Percentiles rank a stretch among this genome's conserved stretches.
Conservation (phyloP, 2,888 invertebrate genomes). For the Drosophila eohydei region DNA sequence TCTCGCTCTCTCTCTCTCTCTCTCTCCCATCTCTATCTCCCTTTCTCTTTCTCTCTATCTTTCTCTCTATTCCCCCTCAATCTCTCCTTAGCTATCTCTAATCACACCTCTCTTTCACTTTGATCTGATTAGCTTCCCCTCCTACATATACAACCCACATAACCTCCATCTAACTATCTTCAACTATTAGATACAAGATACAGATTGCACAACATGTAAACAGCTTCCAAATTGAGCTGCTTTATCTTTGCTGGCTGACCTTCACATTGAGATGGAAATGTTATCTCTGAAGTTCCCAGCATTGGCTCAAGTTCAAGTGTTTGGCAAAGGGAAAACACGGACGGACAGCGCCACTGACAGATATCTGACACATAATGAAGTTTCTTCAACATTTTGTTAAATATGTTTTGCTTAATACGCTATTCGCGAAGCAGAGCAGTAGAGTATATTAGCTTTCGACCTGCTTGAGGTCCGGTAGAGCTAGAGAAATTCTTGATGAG, state of each 20-base stretch:
- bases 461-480: background rate
- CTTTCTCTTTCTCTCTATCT: background rate
- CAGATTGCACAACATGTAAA: background rate
- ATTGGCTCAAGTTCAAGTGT: slow-evolving; percentile 35
- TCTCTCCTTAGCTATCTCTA: background rate
- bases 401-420: slow-evolving; percentile 10
- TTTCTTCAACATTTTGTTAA: slow-evolving; percentile 43
- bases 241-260: slow-evolving; percentile 9
- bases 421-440: background rate
- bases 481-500: background rate
- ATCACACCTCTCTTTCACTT: too few species aligned
- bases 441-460: slow-evolving; percentile 1
- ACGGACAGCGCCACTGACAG: slow-evolving; percentile 11
- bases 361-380: slow-evolving; percentile 47
- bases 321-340: slow-evolving; percentile 28
- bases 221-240: slow-evolving; percentile 5
- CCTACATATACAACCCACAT: background rate
- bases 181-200: background rate
- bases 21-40: background rate
- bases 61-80: background rate
- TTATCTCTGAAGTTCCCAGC: slow-evolving; percentile 42
- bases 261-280: slow-evolving; percentile 27
- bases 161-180: background rate
- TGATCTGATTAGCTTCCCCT: background rate
- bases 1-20: background rate